A percentile compares a stretch with the other conserved stretches of the same genome.
Conservation (phyloP, 2,888 invertebrate genomes). For the Himalopsyche kuldschensis region DNA sequence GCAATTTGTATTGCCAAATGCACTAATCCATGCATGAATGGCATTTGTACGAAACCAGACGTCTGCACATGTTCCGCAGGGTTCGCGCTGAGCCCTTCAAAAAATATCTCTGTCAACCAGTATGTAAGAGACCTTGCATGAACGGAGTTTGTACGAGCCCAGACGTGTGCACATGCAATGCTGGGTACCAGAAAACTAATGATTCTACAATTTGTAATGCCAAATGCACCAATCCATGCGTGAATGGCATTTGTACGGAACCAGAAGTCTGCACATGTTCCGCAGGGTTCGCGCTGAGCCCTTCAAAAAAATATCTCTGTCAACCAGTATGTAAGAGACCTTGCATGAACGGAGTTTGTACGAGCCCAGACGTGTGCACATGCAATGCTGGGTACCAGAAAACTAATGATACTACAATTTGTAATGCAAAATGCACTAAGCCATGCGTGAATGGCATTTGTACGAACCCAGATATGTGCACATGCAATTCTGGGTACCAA, state of each 20-base stretch:
- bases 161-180: constrained; percentile 39
- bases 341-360: constrained; percentile 36
- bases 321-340: constrained; percentile 43
- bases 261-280: constrained; percentile 42
- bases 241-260: constrained; percentile 40
- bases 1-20: no score
- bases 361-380: constrained; percentile 38
- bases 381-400: constrained; percentile 36
- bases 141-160: constrained; percentile 31
- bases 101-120: not conserved
- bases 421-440: constrained; percentile 41
- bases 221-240: constrained; percentile 31
- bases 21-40: no score
- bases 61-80: constrained; percentile 38
- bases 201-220: constrained; percentile 18
- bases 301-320: constrained; percentile 43
- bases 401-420: constrained; percentile 10
- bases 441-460: constrained; percentile 47
- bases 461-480: constrained; percentile 46
- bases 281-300: not conserved
- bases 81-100: not conserved
- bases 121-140: constrained; percentile 41
- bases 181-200: constrained; percentile 22
- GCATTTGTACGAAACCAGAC: no score
- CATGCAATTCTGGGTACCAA: constrained; percentile 45